Percentiles rank a stretch among this genome's conserved stretches.
These are phyloP conservation scores for Ceuthmochares aereus DNA, from an alignment of 2,113 vertebrate species.

Conservation along the genomic window DNA sequence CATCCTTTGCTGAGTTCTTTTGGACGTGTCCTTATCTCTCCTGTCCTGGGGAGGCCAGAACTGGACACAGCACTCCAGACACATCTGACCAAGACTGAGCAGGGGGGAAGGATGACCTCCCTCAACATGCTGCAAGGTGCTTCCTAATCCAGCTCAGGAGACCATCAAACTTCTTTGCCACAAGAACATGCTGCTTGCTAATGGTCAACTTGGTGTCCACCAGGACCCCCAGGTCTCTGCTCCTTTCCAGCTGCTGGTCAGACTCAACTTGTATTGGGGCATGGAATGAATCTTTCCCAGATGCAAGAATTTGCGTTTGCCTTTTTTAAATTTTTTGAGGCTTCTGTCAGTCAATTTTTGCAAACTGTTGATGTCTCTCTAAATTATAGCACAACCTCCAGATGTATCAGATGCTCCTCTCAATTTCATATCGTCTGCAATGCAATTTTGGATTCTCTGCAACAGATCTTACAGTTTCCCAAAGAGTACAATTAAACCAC, in stretches of 20 bases:
- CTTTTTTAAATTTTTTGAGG: neutral
- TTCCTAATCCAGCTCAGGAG: neutral
- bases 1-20: neutral
- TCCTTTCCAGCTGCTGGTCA: neutral
- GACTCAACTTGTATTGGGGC: neutral
- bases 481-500: neutral
- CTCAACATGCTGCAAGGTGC: neutral
- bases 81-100: neutral
- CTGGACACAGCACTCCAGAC: neutral
- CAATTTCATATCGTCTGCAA: neutral
- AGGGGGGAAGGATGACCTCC: neutral
- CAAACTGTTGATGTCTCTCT: neutral
- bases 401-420: neutral
- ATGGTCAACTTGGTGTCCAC: neutral
- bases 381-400: neutral
- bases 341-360: neutral
- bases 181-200: accelerated
- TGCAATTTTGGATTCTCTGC: neutral
- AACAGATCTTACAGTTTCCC: neutral
- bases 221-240: neutral
- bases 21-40: too few species aligned
- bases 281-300: neutral
- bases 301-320: neutral
- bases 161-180: neutral
- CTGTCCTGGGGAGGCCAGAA: neutral